phyloP scores from a whole-genome alignment of 2,113 vertebrate genomes.

The Aegithalos caudatus region DNA sequence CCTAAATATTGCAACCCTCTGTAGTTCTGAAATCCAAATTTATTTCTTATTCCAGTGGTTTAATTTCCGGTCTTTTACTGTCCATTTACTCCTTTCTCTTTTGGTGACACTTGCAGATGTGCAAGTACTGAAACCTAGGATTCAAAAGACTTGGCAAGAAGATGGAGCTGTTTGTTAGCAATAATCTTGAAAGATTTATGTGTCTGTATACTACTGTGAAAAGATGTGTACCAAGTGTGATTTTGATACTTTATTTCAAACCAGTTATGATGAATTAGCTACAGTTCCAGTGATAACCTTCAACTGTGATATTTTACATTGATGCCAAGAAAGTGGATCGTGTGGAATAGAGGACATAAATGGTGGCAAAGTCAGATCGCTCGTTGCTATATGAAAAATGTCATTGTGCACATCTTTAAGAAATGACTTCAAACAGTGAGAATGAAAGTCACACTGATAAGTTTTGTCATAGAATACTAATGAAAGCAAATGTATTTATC shows the following conservation, averaged over 20 bases:
- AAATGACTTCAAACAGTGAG: neutral
- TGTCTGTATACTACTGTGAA: neutral
- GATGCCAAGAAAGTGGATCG: neutral
- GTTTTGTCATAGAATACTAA: neutral
- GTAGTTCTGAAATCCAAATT: neutral
- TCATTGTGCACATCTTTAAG: neutral
- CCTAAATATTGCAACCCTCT: neutral
- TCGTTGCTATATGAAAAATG: neutral
- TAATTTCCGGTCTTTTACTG: neutral
- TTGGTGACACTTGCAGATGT: neutral
- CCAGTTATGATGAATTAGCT: neutral
- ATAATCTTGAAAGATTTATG: neutral
- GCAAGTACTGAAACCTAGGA: neutral
- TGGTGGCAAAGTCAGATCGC: neutral
- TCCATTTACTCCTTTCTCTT: neutral
- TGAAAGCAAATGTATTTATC: neutral
- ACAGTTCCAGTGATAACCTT: neutral
- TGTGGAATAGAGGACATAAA: neutral
- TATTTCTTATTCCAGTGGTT: neutral
- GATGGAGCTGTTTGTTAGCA: neutral
- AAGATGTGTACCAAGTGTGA: neutral
- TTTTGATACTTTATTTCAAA: conserved; percentile 37
- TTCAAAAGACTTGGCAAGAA: neutral
- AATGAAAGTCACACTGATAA: neutral
- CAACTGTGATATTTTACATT: conserved; percentile 17